These are phyloP conservation scores for Mystacides longicornis DNA, from an alignment of 2,888 invertebrate species.

Conservation along the genomic window DNA sequence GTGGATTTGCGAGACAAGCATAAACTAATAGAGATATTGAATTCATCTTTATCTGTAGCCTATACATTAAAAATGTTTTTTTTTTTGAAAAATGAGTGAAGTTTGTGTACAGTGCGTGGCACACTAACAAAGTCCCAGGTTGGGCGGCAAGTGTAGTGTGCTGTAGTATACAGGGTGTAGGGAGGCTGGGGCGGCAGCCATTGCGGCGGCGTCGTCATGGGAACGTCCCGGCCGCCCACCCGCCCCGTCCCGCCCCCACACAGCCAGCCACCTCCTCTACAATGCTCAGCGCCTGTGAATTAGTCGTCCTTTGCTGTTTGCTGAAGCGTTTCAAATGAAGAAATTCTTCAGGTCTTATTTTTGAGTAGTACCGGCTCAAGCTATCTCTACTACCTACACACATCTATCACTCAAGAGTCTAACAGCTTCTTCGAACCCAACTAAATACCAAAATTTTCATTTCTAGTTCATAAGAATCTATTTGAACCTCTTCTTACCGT, in stretches of 20 bases:
- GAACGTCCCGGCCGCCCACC: conserved; percentile 37
- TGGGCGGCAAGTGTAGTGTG: conserved; percentile 8
- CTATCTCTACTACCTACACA: too few relatives aligned
- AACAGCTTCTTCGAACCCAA: too few relatives aligned
- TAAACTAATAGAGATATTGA: too few relatives aligned
- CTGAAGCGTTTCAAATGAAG: conserved; percentile 27
- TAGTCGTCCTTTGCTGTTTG: conserved; percentile 27
- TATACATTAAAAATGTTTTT: too few relatives aligned
- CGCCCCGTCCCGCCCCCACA: conserved; percentile 45
- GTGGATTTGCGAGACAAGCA: too few relatives aligned
- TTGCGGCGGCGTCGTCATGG: conserved; percentile 37
- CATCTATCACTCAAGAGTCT: too few relatives aligned
- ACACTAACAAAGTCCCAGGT: conserved; percentile 14
- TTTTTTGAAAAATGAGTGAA: too few relatives aligned
- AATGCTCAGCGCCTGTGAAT: conserved; percentile 21
- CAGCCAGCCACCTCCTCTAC: conserved; percentile 24
- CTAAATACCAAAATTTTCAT: too few relatives aligned
- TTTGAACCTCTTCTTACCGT: too few relatives aligned
- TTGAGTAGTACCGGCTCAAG: conserved; percentile 14
- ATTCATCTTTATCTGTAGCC: too few relatives aligned
- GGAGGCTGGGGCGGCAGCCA: conserved; percentile 27
- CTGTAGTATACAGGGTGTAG: conserved; percentile 29
- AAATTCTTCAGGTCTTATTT: conserved; percentile 26
- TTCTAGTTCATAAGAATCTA: too few relatives aligned
- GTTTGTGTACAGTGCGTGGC: too few relatives aligned